Base-by-base conservation (phyloP, 2,797 vertebrate genomes). In the Arrhamphus sclerolepis region DNA sequence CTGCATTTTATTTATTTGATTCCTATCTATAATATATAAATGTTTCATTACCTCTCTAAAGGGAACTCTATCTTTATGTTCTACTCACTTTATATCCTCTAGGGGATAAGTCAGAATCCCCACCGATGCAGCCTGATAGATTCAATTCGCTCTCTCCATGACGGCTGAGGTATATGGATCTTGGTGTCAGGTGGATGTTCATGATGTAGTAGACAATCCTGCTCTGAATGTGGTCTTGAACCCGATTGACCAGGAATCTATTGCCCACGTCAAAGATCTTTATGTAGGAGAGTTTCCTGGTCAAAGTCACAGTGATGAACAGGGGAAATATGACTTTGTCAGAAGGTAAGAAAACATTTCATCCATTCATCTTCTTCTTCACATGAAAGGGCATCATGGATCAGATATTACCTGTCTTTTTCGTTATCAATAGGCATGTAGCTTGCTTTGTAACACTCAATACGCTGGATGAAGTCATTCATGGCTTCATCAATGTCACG, bases 91-190 rank as follows among this genome's bases (percentile, higher is more conserved):
- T 90, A 7, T 86, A 87, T 31, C 95, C 94, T 10, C 92, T 72
- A 1, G 80, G 60, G 2, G 95, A 94, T 41, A 97, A 90, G 6
- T 92, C 93, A 0, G 95, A 89, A 62, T 96, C 95, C 2, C 96
- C 96, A 10, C 95, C 94, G 1, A 96, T 96, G 59, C 93, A 86
- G 0, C 95, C 95, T 29, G 79, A 51, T 39, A 95, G 84, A 87
- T 97, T 97, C 71, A 96, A 92, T 39, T 94, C 93, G 6, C 95
- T 97, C 86, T 97, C 95, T 0, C 95, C 95, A 0, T 97, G 96
- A 49, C 95, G 93, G 79, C 93, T 95, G 61, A 97, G 89, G 80
- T 95, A 97, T 88, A 97, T 96, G 72, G 92, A 90, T 8, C 95
- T 92, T 0, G 95, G 94, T 0, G 94, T 93, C 68, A 97, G 93